A percentile compares a stretch with the other conserved stretches of the same genome.
Evolutionary conservation across 2,113 vertebrate species (phyloP).

Genomic region (Nibea coibor): DNA sequence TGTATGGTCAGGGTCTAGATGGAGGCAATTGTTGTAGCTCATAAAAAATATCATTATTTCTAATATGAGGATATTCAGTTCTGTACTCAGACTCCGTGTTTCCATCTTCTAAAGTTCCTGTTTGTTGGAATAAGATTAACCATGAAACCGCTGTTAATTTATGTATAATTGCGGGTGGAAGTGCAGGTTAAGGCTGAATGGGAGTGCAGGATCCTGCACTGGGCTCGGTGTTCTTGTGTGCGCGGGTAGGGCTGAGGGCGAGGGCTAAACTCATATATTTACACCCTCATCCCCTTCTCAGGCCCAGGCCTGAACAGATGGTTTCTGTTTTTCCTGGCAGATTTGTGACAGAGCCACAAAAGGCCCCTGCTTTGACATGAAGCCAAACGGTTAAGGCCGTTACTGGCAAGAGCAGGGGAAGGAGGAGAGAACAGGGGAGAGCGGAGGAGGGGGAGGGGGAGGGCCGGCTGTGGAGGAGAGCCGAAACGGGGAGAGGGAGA

Average conservation of each 20-base stretch:
- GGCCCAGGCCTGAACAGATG: slow-evolving; percentile 82
- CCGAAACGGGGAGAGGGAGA: slow-evolving; percentile 47
- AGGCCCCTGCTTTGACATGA: slow-evolving; percentile 84
- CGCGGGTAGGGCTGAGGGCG: slow-evolving; percentile 64
- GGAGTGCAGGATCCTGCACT: slow-evolving; percentile 38
- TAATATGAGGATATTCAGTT: not conserved
- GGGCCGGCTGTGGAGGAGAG: slow-evolving; percentile 54
- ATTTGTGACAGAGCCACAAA: slow-evolving; percentile 87
- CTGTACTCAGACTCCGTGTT: not conserved
- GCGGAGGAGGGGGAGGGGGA: slow-evolving; percentile 49
- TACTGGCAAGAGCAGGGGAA: slow-evolving; percentile 81
- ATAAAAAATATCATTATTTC: not conserved
- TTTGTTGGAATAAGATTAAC: slow-evolving; percentile 31
- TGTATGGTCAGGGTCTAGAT: not conserved
- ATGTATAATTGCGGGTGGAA: slow-evolving; percentile 45
- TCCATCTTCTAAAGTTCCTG: slow-evolving; percentile 13
- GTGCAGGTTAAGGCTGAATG: slow-evolving; percentile 40
- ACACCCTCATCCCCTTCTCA: slow-evolving; percentile 75
- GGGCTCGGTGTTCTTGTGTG: slow-evolving; percentile 61
- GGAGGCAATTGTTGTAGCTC: not conserved
- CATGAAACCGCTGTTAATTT: slow-evolving; percentile 16
- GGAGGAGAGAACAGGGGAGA: slow-evolving; percentile 73
- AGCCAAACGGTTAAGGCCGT: slow-evolving; percentile 85
- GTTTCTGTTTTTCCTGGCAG: slow-evolving; percentile 88
- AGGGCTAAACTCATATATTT: slow-evolving; percentile 76